phyloP scores from a whole-genome alignment of 2,797 vertebrate genomes.

The Gobionotothen gibberifrons region DNA sequence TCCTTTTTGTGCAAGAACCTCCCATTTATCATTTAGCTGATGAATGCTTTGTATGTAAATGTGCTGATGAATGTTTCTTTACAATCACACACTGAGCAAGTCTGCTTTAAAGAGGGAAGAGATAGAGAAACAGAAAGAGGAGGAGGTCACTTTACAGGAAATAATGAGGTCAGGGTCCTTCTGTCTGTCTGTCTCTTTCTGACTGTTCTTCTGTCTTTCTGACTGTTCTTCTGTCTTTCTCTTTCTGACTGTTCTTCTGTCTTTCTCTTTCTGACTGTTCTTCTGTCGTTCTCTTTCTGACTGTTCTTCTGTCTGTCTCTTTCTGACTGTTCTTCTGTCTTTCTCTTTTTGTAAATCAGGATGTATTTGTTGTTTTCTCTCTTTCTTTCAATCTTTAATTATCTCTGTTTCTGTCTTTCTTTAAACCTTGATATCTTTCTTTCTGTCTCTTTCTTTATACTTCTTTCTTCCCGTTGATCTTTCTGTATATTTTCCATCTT shows the following conservation, averaged over 20 bases:
- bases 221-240: not conserved
- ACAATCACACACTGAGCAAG: not conserved
- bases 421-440: not conserved
- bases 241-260: not conserved
- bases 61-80: slow-evolving; percentile 16
- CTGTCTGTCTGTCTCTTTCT: not conserved
- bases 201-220: not conserved
- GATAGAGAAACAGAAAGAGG: not conserved
- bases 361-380: not conserved
- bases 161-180: slow-evolving; percentile 20
- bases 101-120: not conserved
- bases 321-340: not conserved
- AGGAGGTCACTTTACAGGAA: slow-evolving; percentile 15
- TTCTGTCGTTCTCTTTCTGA: not conserved
- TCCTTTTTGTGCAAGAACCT: slow-evolving; percentile 3
- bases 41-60: slow-evolving; percentile 58
- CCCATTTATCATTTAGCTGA: slow-evolving; percentile 32
- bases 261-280: not conserved
- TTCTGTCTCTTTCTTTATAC: not conserved
- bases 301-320: no score
- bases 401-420: not conserved
- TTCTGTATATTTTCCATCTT: not conserved
- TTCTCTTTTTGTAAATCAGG: not conserved
- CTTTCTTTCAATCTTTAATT: not conserved
- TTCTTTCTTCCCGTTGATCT: not conserved